phyloP scores from a whole-genome alignment of 2,113 vertebrate species.

The Lethenteron reissneri region DNA sequence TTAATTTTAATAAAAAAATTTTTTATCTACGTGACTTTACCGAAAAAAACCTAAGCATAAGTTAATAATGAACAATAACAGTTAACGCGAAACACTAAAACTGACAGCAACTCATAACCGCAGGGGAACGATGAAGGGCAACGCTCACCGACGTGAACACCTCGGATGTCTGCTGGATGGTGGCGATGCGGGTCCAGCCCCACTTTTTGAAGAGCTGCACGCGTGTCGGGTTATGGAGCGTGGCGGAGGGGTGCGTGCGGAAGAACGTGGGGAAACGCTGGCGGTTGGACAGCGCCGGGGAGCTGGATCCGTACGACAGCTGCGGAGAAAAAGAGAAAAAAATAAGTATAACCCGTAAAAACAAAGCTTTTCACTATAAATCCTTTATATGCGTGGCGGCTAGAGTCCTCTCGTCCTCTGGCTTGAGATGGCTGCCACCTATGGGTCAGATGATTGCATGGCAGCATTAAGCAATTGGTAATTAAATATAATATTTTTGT shows the following conservation, averaged over 20 bases:
- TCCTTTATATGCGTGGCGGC: no score
- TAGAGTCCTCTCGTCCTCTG: no score
- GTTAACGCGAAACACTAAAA: no score
- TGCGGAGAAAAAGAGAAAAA: constrained; percentile 14
- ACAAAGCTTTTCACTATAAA: no score
- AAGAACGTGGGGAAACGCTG: constrained; percentile 83
- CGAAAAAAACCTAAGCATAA: no score
- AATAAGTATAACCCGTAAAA: background rate
- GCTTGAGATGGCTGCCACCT: no score
- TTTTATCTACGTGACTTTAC: no score
- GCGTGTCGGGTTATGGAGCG: constrained; percentile 70
- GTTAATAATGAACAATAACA: no score
- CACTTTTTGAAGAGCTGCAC: constrained; percentile 81
- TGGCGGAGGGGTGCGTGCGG: constrained; percentile 71
- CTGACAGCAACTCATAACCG: background rate
- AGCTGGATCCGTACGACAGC: constrained; percentile 82
- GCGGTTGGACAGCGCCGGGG: constrained; percentile 66
- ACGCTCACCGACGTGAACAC: constrained; percentile 73
- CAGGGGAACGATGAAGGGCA: background rate
- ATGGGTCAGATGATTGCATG: no score
- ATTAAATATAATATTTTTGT: no score
- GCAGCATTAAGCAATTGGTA: no score
- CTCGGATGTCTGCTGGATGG: constrained; percentile 87
- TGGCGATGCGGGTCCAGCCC: constrained; percentile 87
- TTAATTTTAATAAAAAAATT: no score